Evolutionary conservation across 2,113 vertebrate genomes (phyloP).

Genomic region (Steatornis caripensis): DNA sequence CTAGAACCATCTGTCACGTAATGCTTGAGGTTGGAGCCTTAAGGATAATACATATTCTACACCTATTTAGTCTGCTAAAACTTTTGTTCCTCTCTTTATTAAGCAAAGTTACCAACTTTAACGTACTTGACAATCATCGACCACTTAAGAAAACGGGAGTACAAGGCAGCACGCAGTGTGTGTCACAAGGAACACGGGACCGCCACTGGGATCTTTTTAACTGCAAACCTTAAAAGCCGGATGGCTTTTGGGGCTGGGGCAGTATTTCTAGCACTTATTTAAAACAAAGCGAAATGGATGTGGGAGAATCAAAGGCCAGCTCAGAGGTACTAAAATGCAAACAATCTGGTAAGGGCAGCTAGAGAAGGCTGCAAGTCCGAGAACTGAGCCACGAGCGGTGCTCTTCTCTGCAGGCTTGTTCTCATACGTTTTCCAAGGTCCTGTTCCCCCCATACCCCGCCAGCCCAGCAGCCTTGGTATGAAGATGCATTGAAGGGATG

Average conservation of each 20-base stretch:
- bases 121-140: background rate
- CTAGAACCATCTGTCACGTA: background rate
- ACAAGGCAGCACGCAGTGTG: rapidly evolving
- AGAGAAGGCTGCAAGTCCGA: background rate
- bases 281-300: background rate
- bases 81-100: background rate
- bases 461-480: background rate
- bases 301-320: background rate
- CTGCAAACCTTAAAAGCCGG: background rate
- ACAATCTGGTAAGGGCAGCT: background rate
- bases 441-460: background rate
- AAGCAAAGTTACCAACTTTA: background rate
- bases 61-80: background rate
- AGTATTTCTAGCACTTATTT: background rate
- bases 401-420: background rate
- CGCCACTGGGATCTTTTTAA: background rate
- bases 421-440: background rate
- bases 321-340: background rate
- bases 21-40: background rate
- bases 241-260: background rate
- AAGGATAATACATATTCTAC: background rate
- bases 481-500: background rate
- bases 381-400: background rate
- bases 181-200: rapidly evolving
- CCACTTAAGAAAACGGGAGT: rapidly evolving